Evolutionary conservation across 2,888 invertebrate species (phyloP), one percentile per base, ranked within the genome.

Genomic region (Agriopis marginaria): DNA sequence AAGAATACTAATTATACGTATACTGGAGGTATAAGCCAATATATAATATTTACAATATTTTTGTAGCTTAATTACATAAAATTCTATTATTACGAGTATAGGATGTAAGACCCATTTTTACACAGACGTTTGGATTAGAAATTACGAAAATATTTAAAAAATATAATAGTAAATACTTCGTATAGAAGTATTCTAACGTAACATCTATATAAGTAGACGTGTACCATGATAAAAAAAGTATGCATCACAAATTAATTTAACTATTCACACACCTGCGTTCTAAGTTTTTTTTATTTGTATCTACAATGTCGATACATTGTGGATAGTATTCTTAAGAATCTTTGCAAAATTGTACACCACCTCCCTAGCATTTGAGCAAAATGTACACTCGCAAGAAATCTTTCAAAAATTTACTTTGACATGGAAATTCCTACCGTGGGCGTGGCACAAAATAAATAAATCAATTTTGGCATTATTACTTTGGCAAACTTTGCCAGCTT

Each of bases 1-100:
- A 51, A 44, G 51, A 68, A 63, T 68, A 54, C 14, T 59, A 55
- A 59, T 53, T 68, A 62, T 56, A 68, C 68, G 68, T 68, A 68
- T 62, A 62, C 12, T 56, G 62, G 12, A 23, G 58, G 55, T 45
- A 63, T 47, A 68, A 63, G 63, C 56, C 14, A 54, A 23, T 58
- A 61, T 40, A 61, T 53, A 59, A 51, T 67, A 68, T 68, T 68
- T 67, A 67, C 67, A 53, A 44, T 54, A 32, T 12, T 32, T 8
- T 45, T 39, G 6, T n/a, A 49, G 23, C 14, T 40, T 39, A 49
- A 5, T 49, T 51, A 42, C 12, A 51, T 17, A 50, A 50, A 42
- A 51, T 23, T 11, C 11, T 42, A 42, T 61, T 42, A 49, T 40
- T 49, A 39, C n/a, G n/a, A 4, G 8, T 14, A n/a, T 14, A n/a